A percentile compares a stretch with the other conserved stretches of the same genome.
These are phyloP conservation scores for Cercocebus atys DNA, from an alignment of 2,113 vertebrate species.

Conservation along the genomic window DNA sequence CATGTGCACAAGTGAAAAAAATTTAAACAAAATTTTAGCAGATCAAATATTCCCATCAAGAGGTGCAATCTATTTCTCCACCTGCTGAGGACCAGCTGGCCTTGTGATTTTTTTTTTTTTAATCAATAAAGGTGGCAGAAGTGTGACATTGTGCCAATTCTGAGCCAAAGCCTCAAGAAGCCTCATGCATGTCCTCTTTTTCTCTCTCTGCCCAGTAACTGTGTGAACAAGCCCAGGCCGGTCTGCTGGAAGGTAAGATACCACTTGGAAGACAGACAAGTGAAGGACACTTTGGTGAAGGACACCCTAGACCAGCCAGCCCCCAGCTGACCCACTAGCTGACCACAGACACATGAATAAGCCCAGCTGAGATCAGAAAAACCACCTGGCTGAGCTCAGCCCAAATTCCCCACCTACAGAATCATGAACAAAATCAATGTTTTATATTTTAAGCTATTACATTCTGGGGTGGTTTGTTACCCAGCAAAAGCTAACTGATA, in stretches of 20 bases:
- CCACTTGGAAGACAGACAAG: background rate
- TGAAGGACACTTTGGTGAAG: background rate
- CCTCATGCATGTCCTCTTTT: background rate
- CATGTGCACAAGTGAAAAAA: background rate
- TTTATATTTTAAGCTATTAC: background rate
- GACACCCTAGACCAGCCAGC: background rate
- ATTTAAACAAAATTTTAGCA: background rate
- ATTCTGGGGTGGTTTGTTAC: background rate
- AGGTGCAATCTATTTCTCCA: background rate
- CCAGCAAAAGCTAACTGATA: background rate
- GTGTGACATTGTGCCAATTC: background rate
- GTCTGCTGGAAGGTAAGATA: background rate
- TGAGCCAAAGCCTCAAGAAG: background rate
- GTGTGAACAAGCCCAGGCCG: fast-evolving
- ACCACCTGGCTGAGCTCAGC: background rate
- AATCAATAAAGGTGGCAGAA: background rate
- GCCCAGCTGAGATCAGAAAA: background rate
- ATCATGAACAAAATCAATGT: background rate
- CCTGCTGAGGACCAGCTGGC: background rate
- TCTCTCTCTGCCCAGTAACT: background rate
- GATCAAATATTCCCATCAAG: background rate
- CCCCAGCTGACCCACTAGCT: background rate
- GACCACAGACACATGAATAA: background rate
- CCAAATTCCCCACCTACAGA: background rate
- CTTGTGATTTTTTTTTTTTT: background rate